phyloP scores from a whole-genome alignment of 2,888 invertebrate species.

The Fragum fragum region DNA sequence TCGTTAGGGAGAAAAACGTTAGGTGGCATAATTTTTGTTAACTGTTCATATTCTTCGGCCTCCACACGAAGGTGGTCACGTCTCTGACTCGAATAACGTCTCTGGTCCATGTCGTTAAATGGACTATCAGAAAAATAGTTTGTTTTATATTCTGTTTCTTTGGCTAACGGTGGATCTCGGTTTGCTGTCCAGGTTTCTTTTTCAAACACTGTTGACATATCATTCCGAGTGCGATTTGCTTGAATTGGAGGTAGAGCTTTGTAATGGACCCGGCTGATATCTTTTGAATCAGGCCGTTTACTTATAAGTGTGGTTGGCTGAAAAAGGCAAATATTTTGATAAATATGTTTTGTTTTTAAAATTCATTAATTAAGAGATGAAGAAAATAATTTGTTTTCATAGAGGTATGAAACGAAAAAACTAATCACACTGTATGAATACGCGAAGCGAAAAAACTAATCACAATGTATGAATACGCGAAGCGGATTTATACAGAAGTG shows the following conservation, averaged over 20 bases:
- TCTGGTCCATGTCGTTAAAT: conserved; percentile 22
- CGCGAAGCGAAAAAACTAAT: too few relatives aligned
- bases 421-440: too few relatives aligned
- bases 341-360: too few relatives aligned
- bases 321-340: conserved; percentile 32
- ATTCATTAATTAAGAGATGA: too few relatives aligned
- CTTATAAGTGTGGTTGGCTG: conserved; percentile 60
- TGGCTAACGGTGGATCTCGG: conserved; percentile 45
- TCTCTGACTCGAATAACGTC: conserved; percentile 10
- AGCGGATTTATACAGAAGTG: too few relatives aligned
- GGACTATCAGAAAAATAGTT: conserved; percentile 35
- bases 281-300: conserved; percentile 78
- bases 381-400: too few relatives aligned
- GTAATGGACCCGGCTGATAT: conserved; percentile 68
- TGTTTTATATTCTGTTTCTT: conserved; percentile 59
- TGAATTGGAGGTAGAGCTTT: conserved; percentile 75
- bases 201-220: conserved; percentile 79
- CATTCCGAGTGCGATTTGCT: conserved; percentile 70
- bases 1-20: conserved; percentile 76
- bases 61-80: conserved; percentile 34
- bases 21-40: conserved; percentile 66
- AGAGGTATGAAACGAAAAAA: too few relatives aligned
- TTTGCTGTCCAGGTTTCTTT: conserved; percentile 73
- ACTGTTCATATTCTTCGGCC: conserved; percentile 42
- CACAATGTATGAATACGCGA: too few relatives aligned